A percentile compares a stretch with the other conserved stretches of the same genome.
Conservation (phyloP, 2,113 vertebrate species). For the Pleuronectes platessa region DNA sequence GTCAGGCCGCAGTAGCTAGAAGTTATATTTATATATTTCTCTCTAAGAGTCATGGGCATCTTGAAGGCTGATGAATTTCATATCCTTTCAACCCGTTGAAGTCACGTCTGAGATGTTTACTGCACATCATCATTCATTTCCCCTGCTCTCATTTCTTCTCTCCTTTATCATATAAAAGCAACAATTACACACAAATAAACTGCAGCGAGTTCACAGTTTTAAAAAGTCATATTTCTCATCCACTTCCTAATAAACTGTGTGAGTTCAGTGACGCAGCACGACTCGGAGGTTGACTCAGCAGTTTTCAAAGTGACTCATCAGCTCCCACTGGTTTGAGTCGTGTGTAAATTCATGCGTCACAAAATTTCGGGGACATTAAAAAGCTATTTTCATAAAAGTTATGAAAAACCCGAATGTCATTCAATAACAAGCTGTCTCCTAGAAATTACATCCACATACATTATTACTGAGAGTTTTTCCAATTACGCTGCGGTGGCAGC, state of each 20-base stretch:
- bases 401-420: neutral
- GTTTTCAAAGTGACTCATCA: neutral
- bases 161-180: neutral
- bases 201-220: neutral
- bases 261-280: neutral
- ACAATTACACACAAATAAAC: neutral
- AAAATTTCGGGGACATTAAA: neutral
- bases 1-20: too few species aligned
- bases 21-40: neutral
- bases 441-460: neutral
- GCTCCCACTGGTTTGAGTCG: neutral
- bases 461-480: neutral
- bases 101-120: neutral
- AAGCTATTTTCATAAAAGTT: neutral
- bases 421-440: neutral
- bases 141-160: neutral
- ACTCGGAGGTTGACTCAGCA: neutral
- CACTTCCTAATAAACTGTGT: neutral
- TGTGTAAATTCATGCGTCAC: neutral
- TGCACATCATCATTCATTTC: neutral
- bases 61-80: neutral
- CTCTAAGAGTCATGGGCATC: neutral
- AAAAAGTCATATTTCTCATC: neutral
- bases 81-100: neutral
- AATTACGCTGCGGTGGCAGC: neutral